Base-by-base conservation (phyloP, 2,797 vertebrate species). In the Gymnopithys bicolor region DNA sequence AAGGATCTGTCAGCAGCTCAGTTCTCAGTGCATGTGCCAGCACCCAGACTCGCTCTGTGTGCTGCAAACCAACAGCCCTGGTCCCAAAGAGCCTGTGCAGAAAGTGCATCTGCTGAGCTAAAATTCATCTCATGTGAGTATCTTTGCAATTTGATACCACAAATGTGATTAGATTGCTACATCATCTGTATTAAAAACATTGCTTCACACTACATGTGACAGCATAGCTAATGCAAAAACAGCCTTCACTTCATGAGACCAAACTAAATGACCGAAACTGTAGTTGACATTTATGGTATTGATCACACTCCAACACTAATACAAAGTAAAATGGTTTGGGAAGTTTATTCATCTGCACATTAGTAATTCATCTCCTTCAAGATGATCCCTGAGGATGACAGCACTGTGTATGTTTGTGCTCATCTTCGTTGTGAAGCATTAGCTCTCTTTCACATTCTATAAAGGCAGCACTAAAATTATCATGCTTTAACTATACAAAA, bases 231-330 rank as follows among this genome's bases (percentile, higher is more conserved):
- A 92, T 51, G 63, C 37, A 93, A 84, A 94, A 58, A 2, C 51
- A 89, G 74, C 74, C 84, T 55, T 70, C 80, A 60, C 37, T 84
- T 94, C n/a, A 46, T 58, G 73, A 85, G 56, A 35, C 28, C n/a
- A 58, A 86, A 55, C 23, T 18, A 59, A 92, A 84, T 51, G 74
- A 84, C 33, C 14, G 8, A 82, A 93, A 88, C 76, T 90, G 73
- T 62, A 84, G 41, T 62, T 87, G 94, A 92, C 81, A 95, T 92
- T 83, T 92, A 92, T 14, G 7, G 67, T 95, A 97, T 95, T 95
- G 94, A 96, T 97, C 52, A 33, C 46, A 49, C 15, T 96, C 69
- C 74, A 89, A 74, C 70, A 69, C 67, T 95, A 94, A 92, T 76
- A 95, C 39, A 79, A 90, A 94, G 68, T 91, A 84, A 89, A 94